Evolutionary conservation across 2,888 invertebrate genomes (phyloP).

Genomic region (Eucera pruinosa): DNA sequence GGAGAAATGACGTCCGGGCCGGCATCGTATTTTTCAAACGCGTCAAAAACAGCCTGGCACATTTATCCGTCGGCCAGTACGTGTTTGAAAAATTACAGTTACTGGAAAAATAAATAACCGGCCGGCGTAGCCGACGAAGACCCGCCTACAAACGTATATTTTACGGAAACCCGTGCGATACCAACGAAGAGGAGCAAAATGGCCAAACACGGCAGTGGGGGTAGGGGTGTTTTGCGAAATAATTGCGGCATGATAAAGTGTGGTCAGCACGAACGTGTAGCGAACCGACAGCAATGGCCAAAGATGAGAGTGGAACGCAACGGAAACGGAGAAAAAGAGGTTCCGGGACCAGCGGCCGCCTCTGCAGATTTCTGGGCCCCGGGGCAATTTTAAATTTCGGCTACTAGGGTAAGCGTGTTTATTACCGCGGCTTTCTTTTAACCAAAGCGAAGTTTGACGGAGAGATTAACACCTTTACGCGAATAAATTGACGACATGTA

Average conservation of each 20-base stretch:
- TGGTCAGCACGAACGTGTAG: slow-evolving; percentile 66
- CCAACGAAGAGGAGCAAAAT: slow-evolving; percentile 46
- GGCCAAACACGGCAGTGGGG: slow-evolving; percentile 30
- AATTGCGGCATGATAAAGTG: slow-evolving; percentile 78
- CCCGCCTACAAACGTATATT: slow-evolving; percentile 77
- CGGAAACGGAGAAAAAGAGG: slow-evolving; percentile 39
- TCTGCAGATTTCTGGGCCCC: too few species aligned
- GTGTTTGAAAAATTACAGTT: slow-evolving; percentile 81
- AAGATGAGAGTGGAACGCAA: slow-evolving; percentile 51
- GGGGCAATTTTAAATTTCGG: too few species aligned
- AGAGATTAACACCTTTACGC: too few species aligned
- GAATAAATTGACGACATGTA: too few species aligned
- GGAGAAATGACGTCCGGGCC: slow-evolving; percentile 68
- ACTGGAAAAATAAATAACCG: slow-evolving; percentile 81
- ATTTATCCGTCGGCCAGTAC: slow-evolving; percentile 78
- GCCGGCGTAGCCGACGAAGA: slow-evolving; percentile 64
- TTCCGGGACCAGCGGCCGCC: slow-evolving; percentile 34
- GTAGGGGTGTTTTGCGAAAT: slow-evolving; percentile 67
- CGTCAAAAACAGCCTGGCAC: slow-evolving; percentile 81
- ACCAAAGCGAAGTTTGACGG: too few species aligned
- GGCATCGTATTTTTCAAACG: slow-evolving; percentile 79
- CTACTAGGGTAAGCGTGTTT: too few species aligned
- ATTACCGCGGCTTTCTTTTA: too few species aligned
- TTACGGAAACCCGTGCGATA: slow-evolving; percentile 67
- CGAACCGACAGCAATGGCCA: slow-evolving; percentile 51